phyloP scores from a whole-genome alignment of 2,113 vertebrate genomes.

The Corynorhinus townsendii region DNA sequence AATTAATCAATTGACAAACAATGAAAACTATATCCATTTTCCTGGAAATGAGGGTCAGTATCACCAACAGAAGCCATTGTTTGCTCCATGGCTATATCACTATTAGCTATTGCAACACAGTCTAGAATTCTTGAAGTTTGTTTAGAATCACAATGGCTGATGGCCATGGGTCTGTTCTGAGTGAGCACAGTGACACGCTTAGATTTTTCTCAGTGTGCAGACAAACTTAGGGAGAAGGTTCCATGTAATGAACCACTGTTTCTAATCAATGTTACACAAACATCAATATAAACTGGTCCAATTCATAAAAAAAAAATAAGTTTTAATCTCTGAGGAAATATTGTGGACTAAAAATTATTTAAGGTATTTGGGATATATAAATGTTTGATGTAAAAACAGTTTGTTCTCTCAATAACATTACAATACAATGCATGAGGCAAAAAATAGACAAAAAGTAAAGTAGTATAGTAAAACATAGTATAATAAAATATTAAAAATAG shows the following conservation, averaged over 20 bases:
- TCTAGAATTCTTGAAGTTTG: not conserved
- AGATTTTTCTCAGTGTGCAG: not conserved
- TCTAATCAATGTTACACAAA: not conserved
- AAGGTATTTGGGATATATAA: not conserved
- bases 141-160: not conserved
- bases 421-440: not conserved
- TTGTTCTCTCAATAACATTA: not conserved
- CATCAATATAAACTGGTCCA: not conserved
- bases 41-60: not conserved
- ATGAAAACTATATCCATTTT: not conserved
- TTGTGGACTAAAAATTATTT: not conserved
- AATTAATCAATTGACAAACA: not conserved
- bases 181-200: not conserved
- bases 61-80: not conserved
- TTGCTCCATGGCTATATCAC: not conserved
- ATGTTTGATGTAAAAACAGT: not conserved
- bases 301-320: not conserved
- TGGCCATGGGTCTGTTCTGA: not conserved
- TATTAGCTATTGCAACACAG: not conserved
- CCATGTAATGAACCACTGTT: not conserved
- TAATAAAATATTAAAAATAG: not conserved
- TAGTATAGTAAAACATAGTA: not conserved
- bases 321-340: not conserved
- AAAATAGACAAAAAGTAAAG: not conserved
- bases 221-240: not conserved